Evolutionary conservation across 1,140 invertebrate species (phyloP), one percentile per base, ranked within the genome.

Genomic region (Lethocerus indicus): DNA sequence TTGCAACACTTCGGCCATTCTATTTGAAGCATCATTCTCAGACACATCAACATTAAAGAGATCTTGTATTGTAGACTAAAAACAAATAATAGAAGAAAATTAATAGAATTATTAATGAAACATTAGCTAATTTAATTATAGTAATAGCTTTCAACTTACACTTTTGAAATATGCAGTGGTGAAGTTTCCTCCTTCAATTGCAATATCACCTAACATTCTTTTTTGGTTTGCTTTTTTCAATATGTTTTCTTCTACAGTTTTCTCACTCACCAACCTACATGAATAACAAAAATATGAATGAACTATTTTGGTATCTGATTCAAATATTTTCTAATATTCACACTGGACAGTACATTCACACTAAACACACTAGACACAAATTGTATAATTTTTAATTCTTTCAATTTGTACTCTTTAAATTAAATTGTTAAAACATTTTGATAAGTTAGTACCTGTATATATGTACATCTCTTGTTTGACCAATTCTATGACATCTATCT

Each of bases 181-280:
- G 63, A 99, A 99, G 65, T 96, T 96, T 1, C 94, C 96, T 50
- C 90, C 91, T 70, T 99, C 96, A 59, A 99, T 98, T 16, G 96
- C 93, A 58, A 98, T 73, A 67, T 98, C 89, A 49, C 93, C 94
- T 1, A 99, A 74, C 60, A 95, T 69, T 56, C 92, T 72, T 63
- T 99, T 99, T 65, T 98, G 93, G 68, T 93, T 94, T 0, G 96
- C 95, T 67, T 99, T 99, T 63, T 94, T 95, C 49, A 98, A 67
- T 59, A 99, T 99, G 68, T 99, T 99, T 64, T 99, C 96, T 72
- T 99, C 96, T 21, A 99, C 84, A 9, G 96, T 98, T 66, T 81
- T 86, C 65, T 95, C 88, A 62, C 91, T 95, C 18, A 99, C 86
- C 50, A 99, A 71, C 29, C 93, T 74, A 52, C 55, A 56, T 50